A percentile compares a stretch with the other conserved stretches of the same genome.
These are phyloP conservation scores for Pan paniscus DNA, from an alignment of 2,113 vertebrate genomes.

Conservation along the genomic window DNA sequence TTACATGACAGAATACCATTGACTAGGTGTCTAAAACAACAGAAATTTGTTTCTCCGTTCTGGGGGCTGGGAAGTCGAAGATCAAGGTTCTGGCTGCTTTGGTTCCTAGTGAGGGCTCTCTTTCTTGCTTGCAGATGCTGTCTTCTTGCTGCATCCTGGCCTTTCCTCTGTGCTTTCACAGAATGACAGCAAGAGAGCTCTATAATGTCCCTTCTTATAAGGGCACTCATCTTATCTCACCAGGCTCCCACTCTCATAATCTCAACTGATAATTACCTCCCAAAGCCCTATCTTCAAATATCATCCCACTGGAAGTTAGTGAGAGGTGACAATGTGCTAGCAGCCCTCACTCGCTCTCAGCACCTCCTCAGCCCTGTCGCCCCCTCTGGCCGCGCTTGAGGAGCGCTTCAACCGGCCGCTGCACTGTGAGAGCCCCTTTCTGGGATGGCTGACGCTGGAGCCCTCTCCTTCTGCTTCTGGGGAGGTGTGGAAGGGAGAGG, in stretches of 20 bases:
- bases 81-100: not conserved
- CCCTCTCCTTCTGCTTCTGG: no score
- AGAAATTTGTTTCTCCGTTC: not conserved
- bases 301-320: not conserved
- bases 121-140: not conserved
- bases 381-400: no score
- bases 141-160: fast-evolving
- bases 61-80: not conserved
- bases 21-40: not conserved
- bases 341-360: no score
- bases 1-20: not conserved
- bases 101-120: not conserved
- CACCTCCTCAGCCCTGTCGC: no score
- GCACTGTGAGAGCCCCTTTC: no score
- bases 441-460: no score
- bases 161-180: not conserved
- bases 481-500: no score
- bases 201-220: no score
- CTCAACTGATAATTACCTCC: not conserved
- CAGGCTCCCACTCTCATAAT: not conserved
- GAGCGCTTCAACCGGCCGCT: no score
- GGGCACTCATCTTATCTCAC: not conserved
- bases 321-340: no score
- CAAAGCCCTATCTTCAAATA: not conserved
- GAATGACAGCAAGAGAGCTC: not conserved